These are phyloP conservation scores for Tubiluchus corallicola DNA, from an alignment of 2,888 invertebrate species.

Conservation along the genomic window DNA sequence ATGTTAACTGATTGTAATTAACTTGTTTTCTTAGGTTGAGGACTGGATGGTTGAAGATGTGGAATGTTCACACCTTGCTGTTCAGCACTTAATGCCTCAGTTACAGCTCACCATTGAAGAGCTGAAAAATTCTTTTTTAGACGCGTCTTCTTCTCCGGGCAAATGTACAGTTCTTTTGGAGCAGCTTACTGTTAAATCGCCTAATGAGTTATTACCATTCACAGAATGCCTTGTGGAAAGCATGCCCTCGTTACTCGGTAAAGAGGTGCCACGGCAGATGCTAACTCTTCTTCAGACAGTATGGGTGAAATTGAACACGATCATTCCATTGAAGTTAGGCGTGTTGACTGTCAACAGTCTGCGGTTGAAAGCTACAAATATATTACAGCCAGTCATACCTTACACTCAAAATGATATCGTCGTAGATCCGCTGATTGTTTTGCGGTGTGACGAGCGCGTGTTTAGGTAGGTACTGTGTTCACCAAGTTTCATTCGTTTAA, in stretches of 20 bases:
- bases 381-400: slow-evolving; percentile 38
- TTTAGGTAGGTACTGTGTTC: slow-evolving; percentile 35
- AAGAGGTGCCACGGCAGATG: slow-evolving; percentile 59
- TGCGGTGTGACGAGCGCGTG: slow-evolving; percentile 70
- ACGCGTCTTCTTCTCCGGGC: slow-evolving; percentile 51
- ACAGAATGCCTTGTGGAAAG: slow-evolving; percentile 59
- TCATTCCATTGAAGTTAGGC: slow-evolving; percentile 60
- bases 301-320: slow-evolving; percentile 75
- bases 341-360: slow-evolving; percentile 71
- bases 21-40: slow-evolving; percentile 38
- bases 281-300: slow-evolving; percentile 39
- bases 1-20: too few species aligned
- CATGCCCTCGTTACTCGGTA: slow-evolving; percentile 52
- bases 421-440: slow-evolving; percentile 54
- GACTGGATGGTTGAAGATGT: slow-evolving; percentile 69
- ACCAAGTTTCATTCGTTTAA: too few species aligned
- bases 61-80: background rate
- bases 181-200: slow-evolving; percentile 52
- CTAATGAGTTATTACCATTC: slow-evolving; percentile 67
- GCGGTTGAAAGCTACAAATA: slow-evolving; percentile 33
- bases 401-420: slow-evolving; percentile 44
- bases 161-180: slow-evolving; percentile 57
- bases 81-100: background rate
- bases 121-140: slow-evolving; percentile 40
- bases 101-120: background rate